These are phyloP conservation scores for Riparia riparia DNA, from an alignment of 2,113 vertebrate species.

Conservation along the genomic window DNA sequence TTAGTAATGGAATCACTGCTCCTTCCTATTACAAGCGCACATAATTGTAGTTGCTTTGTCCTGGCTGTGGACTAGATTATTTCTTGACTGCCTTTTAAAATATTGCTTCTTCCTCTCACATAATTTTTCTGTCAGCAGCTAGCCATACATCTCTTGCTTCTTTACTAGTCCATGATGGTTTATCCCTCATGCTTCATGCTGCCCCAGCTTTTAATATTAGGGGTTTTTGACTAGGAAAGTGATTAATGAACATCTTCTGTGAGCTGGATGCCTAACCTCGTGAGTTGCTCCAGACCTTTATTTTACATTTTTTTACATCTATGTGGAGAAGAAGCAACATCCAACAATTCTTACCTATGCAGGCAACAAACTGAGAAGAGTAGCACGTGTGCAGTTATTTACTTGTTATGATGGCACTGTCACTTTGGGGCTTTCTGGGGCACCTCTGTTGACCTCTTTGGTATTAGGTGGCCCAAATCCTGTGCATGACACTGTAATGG, in stretches of 20 bases:
- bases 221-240: neutral
- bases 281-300: neutral
- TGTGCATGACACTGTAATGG: neutral
- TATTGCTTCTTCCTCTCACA: neutral
- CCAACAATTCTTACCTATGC: neutral
- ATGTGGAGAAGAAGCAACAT: neutral
- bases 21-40: neutral
- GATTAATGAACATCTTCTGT: neutral
- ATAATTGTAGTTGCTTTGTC: constrained; percentile 16
- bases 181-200: neutral
- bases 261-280: neutral
- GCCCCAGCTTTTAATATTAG: neutral
- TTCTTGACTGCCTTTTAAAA: neutral
- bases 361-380: neutral
- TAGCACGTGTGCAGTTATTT: neutral
- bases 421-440: neutral
- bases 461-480: neutral
- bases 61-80: neutral
- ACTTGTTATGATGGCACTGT: neutral
- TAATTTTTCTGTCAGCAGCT: neutral
- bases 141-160: neutral
- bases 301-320: neutral
- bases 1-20: constrained; percentile 35
- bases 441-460: neutral
- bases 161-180: neutral